phyloP scores from a whole-genome alignment of 2,888 invertebrate genomes.

The Pachydiplax longipennis region DNA sequence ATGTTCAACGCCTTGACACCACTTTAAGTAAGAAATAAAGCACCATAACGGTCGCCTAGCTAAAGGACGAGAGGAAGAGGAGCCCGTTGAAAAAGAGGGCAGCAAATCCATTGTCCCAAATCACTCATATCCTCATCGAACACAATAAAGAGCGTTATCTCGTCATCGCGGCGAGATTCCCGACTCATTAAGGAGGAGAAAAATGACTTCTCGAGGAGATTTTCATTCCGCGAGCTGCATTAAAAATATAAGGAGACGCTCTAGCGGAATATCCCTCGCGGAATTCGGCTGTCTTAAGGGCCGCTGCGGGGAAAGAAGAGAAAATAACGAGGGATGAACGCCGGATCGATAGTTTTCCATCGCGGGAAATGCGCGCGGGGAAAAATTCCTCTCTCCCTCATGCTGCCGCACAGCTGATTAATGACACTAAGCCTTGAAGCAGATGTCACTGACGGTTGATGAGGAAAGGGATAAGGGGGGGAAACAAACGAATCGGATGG shows the following conservation, averaged over 20 bases:
- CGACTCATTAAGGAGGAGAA: background rate
- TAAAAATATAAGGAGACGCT: background rate
- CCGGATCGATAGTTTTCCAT: background rate
- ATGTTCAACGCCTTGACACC: too few species aligned
- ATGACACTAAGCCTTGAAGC: constrained; percentile 11
- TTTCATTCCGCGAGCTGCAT: background rate
- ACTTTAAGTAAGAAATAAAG: too few species aligned
- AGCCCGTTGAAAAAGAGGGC: too few species aligned
- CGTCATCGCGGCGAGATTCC: too few species aligned
- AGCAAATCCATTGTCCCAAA: too few species aligned
- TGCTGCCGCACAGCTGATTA: constrained; percentile 22
- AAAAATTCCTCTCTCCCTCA: background rate
- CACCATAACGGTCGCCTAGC: too few species aligned
- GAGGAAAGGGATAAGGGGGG: background rate
- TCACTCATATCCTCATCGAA: too few species aligned
- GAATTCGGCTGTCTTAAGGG: background rate
- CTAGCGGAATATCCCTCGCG: background rate
- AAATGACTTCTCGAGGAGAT: background rate
- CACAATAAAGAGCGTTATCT: too few species aligned
- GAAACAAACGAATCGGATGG: background rate
- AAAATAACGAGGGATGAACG: background rate
- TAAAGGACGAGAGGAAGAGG: too few species aligned
- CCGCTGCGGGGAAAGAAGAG: background rate
- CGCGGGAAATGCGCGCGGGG: background rate
- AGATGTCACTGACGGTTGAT: constrained; percentile 29